Conservation (phyloP, 2,888 invertebrate species). For the Lepetodrilus schrolli region DNA sequence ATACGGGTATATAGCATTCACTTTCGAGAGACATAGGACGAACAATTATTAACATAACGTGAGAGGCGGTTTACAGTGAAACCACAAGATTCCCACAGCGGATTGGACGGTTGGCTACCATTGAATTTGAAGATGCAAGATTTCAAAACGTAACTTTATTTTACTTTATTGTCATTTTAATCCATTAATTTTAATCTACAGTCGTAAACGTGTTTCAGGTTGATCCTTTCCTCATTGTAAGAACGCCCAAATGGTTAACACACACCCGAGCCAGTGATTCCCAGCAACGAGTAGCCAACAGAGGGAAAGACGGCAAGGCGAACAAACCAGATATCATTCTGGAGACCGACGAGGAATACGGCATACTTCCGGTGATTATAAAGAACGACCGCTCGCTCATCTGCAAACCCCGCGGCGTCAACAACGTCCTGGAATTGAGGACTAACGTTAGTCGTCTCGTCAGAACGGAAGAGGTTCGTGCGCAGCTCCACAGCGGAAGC, state of each 20-base stretch:
- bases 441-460: background rate
- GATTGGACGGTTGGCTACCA: too few species aligned
- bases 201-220: background rate
- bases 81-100: too few species aligned
- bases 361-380: background rate
- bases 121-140: too few species aligned
- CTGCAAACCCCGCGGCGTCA: background rate
- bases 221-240: background rate
- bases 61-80: too few species aligned
- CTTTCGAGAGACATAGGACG: too few species aligned
- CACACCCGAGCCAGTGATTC: background rate
- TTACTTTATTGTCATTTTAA: too few species aligned
- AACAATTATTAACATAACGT: too few species aligned
- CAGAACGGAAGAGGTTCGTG: background rate
- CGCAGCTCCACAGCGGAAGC: background rate
- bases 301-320: background rate
- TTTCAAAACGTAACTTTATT: too few species aligned
- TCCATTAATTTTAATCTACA: too few species aligned
- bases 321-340: background rate
- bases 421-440: background rate
- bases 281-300: background rate
- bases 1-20: too few species aligned
- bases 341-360: slow-evolving; percentile 15
- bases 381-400: slow-evolving; percentile 11
- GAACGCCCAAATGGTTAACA: background rate